These are phyloP conservation scores for Chrysogorgia sp. DNA, from an alignment of 92 coral and sea anemone species.

Conservation along the genomic window DNA sequence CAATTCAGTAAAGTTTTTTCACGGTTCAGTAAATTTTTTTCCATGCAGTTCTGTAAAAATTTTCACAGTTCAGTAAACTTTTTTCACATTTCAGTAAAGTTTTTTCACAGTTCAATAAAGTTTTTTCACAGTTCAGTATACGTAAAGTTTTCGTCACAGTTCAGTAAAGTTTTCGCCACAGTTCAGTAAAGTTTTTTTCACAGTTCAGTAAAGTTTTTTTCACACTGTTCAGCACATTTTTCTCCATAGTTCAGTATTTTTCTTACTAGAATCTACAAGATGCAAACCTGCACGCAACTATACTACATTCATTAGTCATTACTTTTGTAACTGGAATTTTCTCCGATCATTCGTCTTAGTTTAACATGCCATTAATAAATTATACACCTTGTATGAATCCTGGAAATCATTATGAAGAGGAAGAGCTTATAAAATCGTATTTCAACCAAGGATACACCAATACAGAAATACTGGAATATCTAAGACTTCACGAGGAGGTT, in stretches of 20 bases:
- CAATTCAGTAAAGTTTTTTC: conserved; percentile 13
- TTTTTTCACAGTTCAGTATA: background rate
- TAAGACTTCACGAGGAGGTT: conserved; percentile 52
- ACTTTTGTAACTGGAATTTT: too few relatives aligned
- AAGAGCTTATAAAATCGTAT: conserved; percentile 52
- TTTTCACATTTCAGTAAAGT: conserved; percentile 4
- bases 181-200: background rate
- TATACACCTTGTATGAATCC: conserved; percentile 55
- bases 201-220: background rate
- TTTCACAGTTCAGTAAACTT: conserved; percentile 15
- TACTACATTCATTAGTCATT: too few relatives aligned
- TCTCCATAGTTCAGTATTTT: background rate
- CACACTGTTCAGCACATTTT: background rate
- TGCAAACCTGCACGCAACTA: too few relatives aligned
- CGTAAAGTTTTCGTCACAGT: background rate
- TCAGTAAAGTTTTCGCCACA: background rate
- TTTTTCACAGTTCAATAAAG: conserved; percentile 7
- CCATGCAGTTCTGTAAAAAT: conserved; percentile 11
- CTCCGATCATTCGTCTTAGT: too few relatives aligned
- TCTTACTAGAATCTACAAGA: too few relatives aligned
- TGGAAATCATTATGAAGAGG: conserved; percentile 28
- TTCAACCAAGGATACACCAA: conserved; percentile 58
- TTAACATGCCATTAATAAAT: conserved; percentile 47
- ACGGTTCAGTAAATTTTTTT: conserved; percentile 1
- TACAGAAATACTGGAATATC: conserved; percentile 59